Evolutionary conservation across 2,888 invertebrate species (phyloP).

Genomic region (Eretmocerus hayati): DNA sequence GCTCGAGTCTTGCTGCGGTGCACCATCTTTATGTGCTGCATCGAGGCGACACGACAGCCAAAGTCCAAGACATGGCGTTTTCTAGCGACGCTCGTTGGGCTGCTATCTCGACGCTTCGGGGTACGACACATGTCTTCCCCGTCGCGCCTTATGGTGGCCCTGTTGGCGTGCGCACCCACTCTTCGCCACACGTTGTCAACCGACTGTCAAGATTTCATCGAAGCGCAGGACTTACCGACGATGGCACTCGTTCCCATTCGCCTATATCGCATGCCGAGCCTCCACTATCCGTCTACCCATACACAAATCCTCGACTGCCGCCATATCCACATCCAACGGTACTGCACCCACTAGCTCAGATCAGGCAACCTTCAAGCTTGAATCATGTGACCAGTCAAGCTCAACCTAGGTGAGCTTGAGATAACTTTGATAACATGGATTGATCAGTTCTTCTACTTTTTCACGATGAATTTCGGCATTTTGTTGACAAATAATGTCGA

Average conservation of each 20-base stretch:
- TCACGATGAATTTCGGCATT: not conserved
- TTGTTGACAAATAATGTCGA: not conserved
- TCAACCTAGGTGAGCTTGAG: slow-evolving; percentile 35
- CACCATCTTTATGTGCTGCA: slow-evolving; percentile 94
- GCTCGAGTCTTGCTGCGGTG: slow-evolving; percentile 77
- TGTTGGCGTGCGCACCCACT: slow-evolving; percentile 87
- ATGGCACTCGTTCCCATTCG: slow-evolving; percentile 60
- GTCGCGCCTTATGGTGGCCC: slow-evolving; percentile 93
- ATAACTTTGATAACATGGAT: not conserved
- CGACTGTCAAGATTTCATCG: slow-evolving; percentile 90
- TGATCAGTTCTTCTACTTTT: not conserved
- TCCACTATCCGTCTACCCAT: slow-evolving; percentile 52
- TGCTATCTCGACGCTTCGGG: slow-evolving; percentile 89
- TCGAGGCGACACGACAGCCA: slow-evolving; percentile 92
- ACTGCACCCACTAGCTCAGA: slow-evolving; percentile 75
- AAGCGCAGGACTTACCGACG: slow-evolving; percentile 80
- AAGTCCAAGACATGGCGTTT: slow-evolving; percentile 88
- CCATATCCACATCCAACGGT: slow-evolving; percentile 84
- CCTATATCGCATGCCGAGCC: slow-evolving; percentile 53
- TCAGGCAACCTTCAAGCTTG: slow-evolving; percentile 60
- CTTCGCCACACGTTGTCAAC: slow-evolving; percentile 89
- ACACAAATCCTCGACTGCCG: slow-evolving; percentile 82
- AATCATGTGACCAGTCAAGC: slow-evolving; percentile 38
- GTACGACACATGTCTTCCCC: slow-evolving; percentile 97
- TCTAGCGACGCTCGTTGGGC: slow-evolving; percentile 94